These are phyloP conservation scores for Spinus olivaceus DNA, from an alignment of 2,797 vertebrate species.

Conservation along the genomic window DNA sequence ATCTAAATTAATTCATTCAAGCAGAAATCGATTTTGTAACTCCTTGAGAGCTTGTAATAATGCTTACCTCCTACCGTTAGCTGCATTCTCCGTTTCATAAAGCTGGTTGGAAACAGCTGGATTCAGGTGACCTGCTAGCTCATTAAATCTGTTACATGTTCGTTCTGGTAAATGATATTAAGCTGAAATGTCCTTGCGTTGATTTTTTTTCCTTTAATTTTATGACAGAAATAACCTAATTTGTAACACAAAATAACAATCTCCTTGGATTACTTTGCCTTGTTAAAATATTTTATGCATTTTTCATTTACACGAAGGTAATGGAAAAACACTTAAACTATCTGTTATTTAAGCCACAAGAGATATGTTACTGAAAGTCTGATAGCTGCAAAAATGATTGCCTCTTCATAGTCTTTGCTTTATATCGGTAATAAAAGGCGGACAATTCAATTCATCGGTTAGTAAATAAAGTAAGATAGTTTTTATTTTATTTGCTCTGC, in stretches of 20 bases:
- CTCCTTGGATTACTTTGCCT: slow-evolving; percentile 84
- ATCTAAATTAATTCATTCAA: slow-evolving; percentile 87
- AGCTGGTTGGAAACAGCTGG: slow-evolving; percentile 87
- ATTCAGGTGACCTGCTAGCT: slow-evolving; percentile 85
- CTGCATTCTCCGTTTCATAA: slow-evolving; percentile 77
- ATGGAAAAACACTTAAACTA: slow-evolving; percentile 88
- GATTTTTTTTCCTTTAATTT: slow-evolving; percentile 84
- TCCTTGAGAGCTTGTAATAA: slow-evolving; percentile 83
- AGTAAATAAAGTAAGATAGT: slow-evolving; percentile 86
- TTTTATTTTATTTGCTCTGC: slow-evolving; percentile 80
- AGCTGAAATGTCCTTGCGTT: slow-evolving; percentile 81
- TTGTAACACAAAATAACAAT: slow-evolving; percentile 87
- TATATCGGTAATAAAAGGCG: slow-evolving; percentile 90
- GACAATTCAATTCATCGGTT: slow-evolving; percentile 93
- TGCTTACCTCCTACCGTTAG: slow-evolving; percentile 79
- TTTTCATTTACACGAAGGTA: slow-evolving; percentile 86
- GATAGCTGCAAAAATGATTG: slow-evolving; percentile 92
- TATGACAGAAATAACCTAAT: slow-evolving; percentile 87
- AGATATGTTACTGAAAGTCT: slow-evolving; percentile 89
- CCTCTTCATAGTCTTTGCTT: slow-evolving; percentile 92
- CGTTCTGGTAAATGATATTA: slow-evolving; percentile 86
- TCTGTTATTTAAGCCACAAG: slow-evolving; percentile 93
- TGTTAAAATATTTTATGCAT: slow-evolving; percentile 88
- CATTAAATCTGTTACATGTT: slow-evolving; percentile 86
- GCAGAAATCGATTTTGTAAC: slow-evolving; percentile 83